A percentile compares a stretch with the other conserved stretches of the same genome.
These are phyloP conservation scores for Drosophila phalerata DNA, from an alignment of 2,888 invertebrate genomes.

Conservation along the genomic window DNA sequence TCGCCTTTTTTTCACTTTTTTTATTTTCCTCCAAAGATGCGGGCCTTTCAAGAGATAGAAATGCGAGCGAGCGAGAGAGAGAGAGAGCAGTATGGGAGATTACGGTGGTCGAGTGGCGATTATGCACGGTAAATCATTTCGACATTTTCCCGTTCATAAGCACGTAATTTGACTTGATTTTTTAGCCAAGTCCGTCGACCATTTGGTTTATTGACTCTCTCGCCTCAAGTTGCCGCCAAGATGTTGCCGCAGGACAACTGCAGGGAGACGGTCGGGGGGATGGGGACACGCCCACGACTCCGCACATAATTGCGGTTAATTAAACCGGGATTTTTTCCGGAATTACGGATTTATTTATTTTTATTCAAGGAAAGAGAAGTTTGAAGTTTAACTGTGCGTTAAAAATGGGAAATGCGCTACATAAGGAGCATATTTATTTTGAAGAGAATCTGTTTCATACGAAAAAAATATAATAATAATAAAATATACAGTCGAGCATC, in stretches of 20 bases:
- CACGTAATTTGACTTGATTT: conserved; percentile 82
- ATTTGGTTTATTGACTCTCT: conserved; percentile 75
- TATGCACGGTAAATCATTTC: conserved; percentile 83
- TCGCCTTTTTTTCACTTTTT: conserved; percentile 30
- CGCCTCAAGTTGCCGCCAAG: conserved; percentile 50
- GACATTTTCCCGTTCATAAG: conserved; percentile 82
- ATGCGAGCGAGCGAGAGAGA: background rate
- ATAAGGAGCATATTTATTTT: conserved; percentile 1
- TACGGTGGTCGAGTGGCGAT: conserved; percentile 62
- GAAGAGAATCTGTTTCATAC: background rate
- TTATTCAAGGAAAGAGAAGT: conserved; percentile 2
- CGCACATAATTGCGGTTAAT: conserved; percentile 83
- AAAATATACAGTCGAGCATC: too few relatives aligned
- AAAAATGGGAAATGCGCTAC: conserved; percentile 18
- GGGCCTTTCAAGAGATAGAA: conserved; percentile 43
- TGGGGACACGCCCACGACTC: conserved; percentile 58
- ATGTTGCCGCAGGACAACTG: conserved; percentile 28
- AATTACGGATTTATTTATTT: conserved; percentile 18
- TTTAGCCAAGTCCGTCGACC: conserved; percentile 43
- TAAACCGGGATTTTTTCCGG: conserved; percentile 73
- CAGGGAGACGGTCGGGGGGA: background rate
- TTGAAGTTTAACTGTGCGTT: conserved; percentile 35
- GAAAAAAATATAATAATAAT: too few relatives aligned
- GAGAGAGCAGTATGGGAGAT: conserved; percentile 14
- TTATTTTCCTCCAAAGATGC: conserved; percentile 48